A percentile compares a stretch with the other conserved stretches of the same genome.
These are phyloP conservation scores for Sturnira hondurensis DNA, from an alignment of 2,113 vertebrate genomes.

Conservation along the genomic window DNA sequence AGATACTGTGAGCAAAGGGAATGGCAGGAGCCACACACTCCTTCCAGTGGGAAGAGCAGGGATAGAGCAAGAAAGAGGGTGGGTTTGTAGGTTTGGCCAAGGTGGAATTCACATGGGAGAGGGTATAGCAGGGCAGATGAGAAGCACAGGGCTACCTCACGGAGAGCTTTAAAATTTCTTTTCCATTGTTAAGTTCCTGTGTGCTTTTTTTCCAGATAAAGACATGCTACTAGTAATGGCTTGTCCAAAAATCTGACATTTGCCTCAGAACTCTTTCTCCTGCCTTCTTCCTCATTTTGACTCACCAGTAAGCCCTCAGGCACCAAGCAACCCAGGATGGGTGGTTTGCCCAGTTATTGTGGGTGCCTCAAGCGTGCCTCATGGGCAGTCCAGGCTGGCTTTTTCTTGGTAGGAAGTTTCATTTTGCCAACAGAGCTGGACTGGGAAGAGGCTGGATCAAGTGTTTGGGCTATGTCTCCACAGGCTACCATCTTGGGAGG, in stretches of 20 bases:
- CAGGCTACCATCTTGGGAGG: conserved; percentile 53
- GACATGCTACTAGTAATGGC: not conserved
- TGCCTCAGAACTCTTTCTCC: not conserved
- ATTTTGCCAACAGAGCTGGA: conserved; percentile 10
- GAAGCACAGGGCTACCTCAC: not conserved
- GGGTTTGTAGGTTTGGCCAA: not conserved
- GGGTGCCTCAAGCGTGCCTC: not conserved
- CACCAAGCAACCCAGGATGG: not conserved
- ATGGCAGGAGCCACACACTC: not conserved
- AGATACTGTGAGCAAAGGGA: not conserved
- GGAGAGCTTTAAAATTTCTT: not conserved
- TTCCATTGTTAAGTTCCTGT: not conserved
- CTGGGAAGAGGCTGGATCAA: not conserved
- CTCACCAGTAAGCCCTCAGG: not conserved
- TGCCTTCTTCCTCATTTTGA: not conserved
- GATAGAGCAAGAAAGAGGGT: not conserved
- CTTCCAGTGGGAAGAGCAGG: not conserved
- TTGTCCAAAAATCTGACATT: not conserved
- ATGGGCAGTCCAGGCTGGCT: not conserved
- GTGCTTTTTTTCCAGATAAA: not conserved
- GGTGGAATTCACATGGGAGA: not conserved
- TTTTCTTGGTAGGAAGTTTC: not conserved
- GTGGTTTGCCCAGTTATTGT: not conserved
- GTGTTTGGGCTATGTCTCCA: not conserved
- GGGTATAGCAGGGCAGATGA: not conserved